Evolutionary conservation across 2,888 invertebrate genomes (phyloP).

Genomic region (Ornithoptera alexandrae): DNA sequence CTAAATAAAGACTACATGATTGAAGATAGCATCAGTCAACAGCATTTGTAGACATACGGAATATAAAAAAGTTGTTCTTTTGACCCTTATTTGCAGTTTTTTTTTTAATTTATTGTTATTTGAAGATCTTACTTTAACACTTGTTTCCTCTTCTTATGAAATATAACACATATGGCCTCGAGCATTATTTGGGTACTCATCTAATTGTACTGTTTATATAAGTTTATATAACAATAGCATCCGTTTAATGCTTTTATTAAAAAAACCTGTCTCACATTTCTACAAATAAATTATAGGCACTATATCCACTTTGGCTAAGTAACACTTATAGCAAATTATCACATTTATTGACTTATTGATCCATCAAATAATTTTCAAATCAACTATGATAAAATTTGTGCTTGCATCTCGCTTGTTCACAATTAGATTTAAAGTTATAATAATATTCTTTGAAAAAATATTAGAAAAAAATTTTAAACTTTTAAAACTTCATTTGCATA

Average conservation of each 20-base stretch:
- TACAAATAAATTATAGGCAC: constrained; percentile 7
- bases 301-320: constrained; percentile 11
- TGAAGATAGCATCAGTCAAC: too few species aligned
- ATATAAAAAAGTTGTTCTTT: too few species aligned
- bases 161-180: too few species aligned
- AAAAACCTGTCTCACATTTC: background rate
- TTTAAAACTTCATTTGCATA: background rate
- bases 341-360: constrained; percentile 11
- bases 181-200: background rate
- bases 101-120: too few species aligned
- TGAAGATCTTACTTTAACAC: too few species aligned
- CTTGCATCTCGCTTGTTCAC: background rate
- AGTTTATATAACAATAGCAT: background rate
- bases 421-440: background rate
- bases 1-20: too few species aligned
- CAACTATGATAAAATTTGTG: background rate
- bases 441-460: background rate
- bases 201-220: background rate
- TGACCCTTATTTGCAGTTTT: too few species aligned
- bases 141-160: too few species aligned
- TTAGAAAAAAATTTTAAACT: background rate
- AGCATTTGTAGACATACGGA: too few species aligned
- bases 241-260: background rate
- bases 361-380: background rate
- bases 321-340: constrained; percentile 10